Base-by-base conservation (phyloP, 1,140 invertebrate genomes). In the Lasioglossum baleicum region DNA sequence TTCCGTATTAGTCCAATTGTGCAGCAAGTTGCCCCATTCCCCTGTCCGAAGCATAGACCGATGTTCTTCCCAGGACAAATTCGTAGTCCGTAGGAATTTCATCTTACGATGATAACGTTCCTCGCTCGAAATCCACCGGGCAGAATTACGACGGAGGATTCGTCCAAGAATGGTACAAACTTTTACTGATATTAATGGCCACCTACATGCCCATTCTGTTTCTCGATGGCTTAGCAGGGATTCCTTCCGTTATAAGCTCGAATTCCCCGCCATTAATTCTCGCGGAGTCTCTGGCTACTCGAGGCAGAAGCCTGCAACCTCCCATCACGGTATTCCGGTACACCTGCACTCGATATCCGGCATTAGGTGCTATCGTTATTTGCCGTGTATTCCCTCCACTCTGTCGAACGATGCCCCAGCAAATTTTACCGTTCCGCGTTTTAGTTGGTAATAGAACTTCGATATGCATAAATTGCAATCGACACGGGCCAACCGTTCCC, bases 321-420 rank as follows among this genome's bases (percentile, higher is more conserved):
- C 67, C 67, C 69, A 40, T 51, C 61, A 5, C 51, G 63, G 11
- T 65, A 66, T 56, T 68, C 56, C 73, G 64, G 44, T 77, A 70
- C 84, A 86, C 82, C 86, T 84, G 86, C 79, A 86, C 75, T 82
- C 84, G 80, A 86, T 86, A 86, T 86, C 80, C 84, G 84, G 80
- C 67, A 86, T 85, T 85, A 81, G 75, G 84, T 65, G 75, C 82
- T 86, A 85, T 85, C 79, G 71, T 84, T 84, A 72, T 71, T 70
- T 60, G 61, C 67, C 69, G 31, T 51, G 68, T 60, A 64, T 56
- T 53, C 40, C 31, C 20, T 35, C 40, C 51, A 42, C 70, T 58
- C 74, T 17, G 66, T 68, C 58, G 61, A 66, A 76, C 65, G 67
- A 80, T 11, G 77, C 81, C 1, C 81, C 31, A n/a, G 68, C 78